phyloP scores from a whole-genome alignment of 2,113 vertebrate genomes.

The Pollimyrus isidori region DNA sequence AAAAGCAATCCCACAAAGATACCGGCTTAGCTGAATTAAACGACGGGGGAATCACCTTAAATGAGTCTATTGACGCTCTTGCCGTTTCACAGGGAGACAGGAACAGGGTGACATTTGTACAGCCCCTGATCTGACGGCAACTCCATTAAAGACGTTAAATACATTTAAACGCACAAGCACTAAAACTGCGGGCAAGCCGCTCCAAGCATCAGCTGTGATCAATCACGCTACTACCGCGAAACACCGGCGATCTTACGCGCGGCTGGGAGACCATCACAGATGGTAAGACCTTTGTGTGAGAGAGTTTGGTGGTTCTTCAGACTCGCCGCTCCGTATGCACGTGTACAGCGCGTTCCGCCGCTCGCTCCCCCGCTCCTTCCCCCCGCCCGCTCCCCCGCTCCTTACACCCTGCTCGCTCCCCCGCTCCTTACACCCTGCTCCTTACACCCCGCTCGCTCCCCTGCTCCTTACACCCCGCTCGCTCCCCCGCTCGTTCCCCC shows the following conservation, averaged over 20 bases:
- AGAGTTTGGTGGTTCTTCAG: background rate
- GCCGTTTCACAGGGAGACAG: background rate
- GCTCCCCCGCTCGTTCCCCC: background rate
- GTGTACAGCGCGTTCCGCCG: background rate
- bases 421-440: no score
- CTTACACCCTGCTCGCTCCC: background rate
- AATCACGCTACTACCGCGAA: background rate
- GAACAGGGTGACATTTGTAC: background rate
- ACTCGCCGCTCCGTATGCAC: background rate
- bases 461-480: background rate
- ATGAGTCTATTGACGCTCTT: background rate
- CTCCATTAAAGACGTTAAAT: background rate
- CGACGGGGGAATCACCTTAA: background rate
- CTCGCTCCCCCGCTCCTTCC: background rate
- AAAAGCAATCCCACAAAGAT: background rate
- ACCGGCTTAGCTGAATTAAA: background rate
- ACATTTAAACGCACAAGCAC: background rate
- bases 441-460: background rate
- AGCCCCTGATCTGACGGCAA: background rate
- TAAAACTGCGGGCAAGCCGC: background rate
- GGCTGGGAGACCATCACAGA: background rate
- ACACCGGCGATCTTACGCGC: background rate
- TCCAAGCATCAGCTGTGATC: background rate
- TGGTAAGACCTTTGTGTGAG: background rate
- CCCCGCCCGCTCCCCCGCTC: background rate